phyloP scores from a whole-genome alignment of 2,888 invertebrate species.

The Alsophila aescularia region DNA sequence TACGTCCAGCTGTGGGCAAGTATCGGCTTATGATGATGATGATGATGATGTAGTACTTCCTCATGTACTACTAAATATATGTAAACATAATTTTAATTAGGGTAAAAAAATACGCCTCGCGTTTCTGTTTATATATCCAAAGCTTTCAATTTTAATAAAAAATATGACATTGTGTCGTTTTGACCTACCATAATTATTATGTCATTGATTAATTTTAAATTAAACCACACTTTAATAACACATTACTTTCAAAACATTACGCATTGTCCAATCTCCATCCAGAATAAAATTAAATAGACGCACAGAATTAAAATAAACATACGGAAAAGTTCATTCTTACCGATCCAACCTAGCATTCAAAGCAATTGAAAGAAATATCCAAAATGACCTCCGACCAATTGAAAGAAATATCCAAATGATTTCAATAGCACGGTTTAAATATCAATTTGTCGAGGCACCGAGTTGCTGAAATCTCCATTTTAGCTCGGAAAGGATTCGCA shows the following conservation, averaged over 20 bases:
- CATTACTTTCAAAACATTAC: no score
- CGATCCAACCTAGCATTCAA: constrained; percentile 3
- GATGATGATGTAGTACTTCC: no score
- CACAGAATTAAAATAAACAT: background rate
- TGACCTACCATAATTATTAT: no score
- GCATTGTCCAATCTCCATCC: no score
- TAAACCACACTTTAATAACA: background rate
- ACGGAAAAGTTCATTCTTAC: background rate
- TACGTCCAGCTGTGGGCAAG: no score
- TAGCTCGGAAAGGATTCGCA: constrained; percentile 66
- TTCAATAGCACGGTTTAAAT: constrained; percentile 35
- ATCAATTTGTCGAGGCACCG: constrained; percentile 34
- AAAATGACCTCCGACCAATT: constrained; percentile 27
- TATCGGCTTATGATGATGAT: no score
- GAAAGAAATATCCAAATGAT: constrained; percentile 36
- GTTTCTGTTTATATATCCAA: no score
- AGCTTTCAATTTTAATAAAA: no score
- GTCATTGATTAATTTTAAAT: background rate
- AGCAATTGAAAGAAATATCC: constrained; percentile 35
- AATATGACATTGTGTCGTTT: no score
- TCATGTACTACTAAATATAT: no score
- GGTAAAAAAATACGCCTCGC: no score
- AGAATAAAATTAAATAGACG: background rate
- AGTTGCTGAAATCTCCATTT: constrained; percentile 62
- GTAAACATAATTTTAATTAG: no score